Conservation (phyloP, 1,140 invertebrate genomes). For the Bemisia tabaci region DNA sequence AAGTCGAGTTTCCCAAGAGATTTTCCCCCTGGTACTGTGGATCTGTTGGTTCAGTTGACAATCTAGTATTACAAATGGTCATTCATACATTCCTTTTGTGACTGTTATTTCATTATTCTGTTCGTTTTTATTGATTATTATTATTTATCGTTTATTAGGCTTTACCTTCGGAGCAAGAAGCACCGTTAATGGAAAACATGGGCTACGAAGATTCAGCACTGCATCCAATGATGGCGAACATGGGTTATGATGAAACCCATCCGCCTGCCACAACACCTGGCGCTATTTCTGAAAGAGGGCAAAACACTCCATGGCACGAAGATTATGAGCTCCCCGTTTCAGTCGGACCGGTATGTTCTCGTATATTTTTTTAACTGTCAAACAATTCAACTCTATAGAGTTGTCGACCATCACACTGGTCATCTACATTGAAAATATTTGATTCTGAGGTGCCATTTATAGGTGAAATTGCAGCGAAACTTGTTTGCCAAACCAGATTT, state of each 20-base stretch:
- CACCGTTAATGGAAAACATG: conserved; percentile 50
- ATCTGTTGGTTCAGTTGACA: no score
- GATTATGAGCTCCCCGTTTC: conserved; percentile 74
- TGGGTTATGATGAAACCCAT: conserved; percentile 62
- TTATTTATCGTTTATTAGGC: neutral
- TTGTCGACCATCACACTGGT: neutral
- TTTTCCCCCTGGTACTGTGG: no score
- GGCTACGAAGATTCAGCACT: conserved; percentile 40
- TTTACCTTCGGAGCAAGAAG: neutral
- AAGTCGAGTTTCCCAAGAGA: no score
- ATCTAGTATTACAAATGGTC: no score
- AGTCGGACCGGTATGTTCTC: conserved; percentile 51
- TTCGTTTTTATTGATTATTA: no score
- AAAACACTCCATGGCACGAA: conserved; percentile 56
- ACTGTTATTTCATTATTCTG: no score
- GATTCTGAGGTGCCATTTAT: no score
- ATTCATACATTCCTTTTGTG: no score
- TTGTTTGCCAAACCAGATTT: no score
- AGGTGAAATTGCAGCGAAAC: no score
- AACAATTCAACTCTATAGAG: neutral
- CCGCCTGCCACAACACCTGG: conserved; percentile 46
- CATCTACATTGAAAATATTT: no score
- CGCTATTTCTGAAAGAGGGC: conserved; percentile 43
- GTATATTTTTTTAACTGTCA: no score
- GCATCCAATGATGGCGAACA: conserved; percentile 42